Evolutionary conservation across 2,888 invertebrate genomes (phyloP).

Genomic region (Athetis lepigone): DNA sequence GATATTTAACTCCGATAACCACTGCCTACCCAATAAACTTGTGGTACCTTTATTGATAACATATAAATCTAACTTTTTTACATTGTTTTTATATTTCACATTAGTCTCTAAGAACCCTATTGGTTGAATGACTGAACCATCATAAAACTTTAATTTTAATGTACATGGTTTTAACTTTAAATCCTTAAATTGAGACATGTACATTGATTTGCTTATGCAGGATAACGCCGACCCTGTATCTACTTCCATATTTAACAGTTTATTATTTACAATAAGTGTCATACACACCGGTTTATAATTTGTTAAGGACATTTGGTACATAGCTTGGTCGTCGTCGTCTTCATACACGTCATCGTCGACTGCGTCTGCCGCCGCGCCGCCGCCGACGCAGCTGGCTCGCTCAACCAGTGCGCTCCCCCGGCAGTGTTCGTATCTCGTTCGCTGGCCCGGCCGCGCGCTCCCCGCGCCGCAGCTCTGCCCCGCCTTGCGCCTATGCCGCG

Average conservation of each 20-base stretch:
- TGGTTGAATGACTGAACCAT: not conserved
- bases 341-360: no score
- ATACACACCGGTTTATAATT: slow-evolving; percentile 19
- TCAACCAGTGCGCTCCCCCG: no score
- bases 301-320: no score
- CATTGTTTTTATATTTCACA: no score
- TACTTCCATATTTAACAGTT: slow-evolving; percentile 8
- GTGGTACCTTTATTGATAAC: no score
- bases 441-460: not conserved
- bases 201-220: slow-evolving; percentile 8
- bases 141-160: slow-evolving; percentile 1
- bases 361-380: slow-evolving; percentile 4
- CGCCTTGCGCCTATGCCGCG: no score
- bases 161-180: not conserved
- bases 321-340: no score
- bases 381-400: not conserved
- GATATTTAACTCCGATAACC: no score
- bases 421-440: no score
- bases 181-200: not conserved
- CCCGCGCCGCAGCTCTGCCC: not conserved
- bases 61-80: no score
- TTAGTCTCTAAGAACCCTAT: not conserved
- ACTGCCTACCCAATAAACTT: no score
- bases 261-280: slow-evolving; percentile 11
- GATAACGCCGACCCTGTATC: slow-evolving; percentile 27